These are phyloP conservation scores for Muscicapa comitata DNA, from an alignment of 2,797 vertebrate species.

Conservation along the genomic window DNA sequence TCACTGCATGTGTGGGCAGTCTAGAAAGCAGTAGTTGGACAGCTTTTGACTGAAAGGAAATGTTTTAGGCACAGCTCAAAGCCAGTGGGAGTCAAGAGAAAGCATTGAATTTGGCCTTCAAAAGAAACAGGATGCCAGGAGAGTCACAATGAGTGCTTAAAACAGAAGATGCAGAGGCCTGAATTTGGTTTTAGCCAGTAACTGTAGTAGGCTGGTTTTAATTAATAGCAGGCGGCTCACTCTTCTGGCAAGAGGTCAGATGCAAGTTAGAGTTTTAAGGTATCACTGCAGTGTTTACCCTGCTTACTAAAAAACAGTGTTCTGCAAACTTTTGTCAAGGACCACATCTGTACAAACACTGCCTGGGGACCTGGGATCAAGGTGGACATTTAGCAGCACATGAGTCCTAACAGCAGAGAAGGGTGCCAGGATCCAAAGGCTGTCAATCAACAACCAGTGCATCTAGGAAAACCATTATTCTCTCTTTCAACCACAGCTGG, in stretches of 20 bases:
- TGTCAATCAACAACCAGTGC: not conserved
- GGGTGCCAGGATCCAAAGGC: not conserved
- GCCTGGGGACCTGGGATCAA: accelerated
- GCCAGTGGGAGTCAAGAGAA: constrained; percentile 29
- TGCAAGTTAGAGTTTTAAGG: not conserved
- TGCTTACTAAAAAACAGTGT: not conserved
- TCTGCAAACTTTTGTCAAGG: not conserved
- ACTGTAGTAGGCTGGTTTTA: not conserved
- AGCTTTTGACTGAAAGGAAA: constrained; percentile 36
- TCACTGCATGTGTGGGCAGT: not conserved
- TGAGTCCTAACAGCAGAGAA: not conserved
- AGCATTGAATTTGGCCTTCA: constrained; percentile 1
- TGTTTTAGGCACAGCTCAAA: constrained; percentile 6
- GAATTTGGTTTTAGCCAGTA: not conserved
- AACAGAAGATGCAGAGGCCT: not conserved
- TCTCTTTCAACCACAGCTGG: not conserved
- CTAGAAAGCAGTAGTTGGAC: not conserved
- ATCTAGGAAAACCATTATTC: not conserved
- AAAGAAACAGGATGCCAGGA: constrained; percentile 12
- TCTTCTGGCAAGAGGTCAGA: not conserved
- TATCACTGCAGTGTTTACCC: not conserved
- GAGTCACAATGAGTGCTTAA: not conserved
- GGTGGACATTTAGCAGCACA: accelerated
- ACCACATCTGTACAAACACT: not conserved
- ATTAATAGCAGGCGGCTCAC: not conserved